Evolutionary conservation across 2,113 vertebrate genomes (phyloP), one percentile per base, ranked within the genome.

Genomic region (Otis tarda): DNA sequence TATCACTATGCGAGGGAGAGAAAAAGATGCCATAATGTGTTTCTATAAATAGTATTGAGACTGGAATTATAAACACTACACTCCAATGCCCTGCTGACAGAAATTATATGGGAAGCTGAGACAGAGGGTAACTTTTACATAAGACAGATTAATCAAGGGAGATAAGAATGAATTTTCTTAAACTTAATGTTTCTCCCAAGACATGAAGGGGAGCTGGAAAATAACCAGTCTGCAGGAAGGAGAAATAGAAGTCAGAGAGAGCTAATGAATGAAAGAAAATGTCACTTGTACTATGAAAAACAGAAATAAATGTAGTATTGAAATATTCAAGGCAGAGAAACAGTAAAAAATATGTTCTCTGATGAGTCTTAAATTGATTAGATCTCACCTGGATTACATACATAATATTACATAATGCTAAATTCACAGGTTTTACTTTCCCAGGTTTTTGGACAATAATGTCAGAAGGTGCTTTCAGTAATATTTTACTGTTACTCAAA

Each of bases 101-200:
- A 89, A 93, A 91, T 89, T 89, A 60, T 78, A 60, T 64, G 39
- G 74, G 70, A 93, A 75, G 43, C 61, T 69, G 85, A 33, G 45
- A 82, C 39, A 91, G 52, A 90, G 35, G 5, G 39, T 87, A 84
- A 84, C 21, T 89, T 74, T 63, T 79, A 79, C 83, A 20, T 74
- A 74, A 78, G 21, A 89, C 17, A 87, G 61, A 82, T 93, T 91
- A 94, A 87, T 30, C 84, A 91, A 82, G 45, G 43, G 77, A 93
- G 30, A 59, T 74, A 93, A 74, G 35, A 94, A 84, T 85, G 65
- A 91, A 89, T 94, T 96, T 93, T 87, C 69, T 78, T 78, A 87
- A 91, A 63, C 20, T 50, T 91, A 75, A 63, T 59, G 19, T 75
- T 94, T 87, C 78, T 84, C 60, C 57, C 52, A 78, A 82, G 69